Conservation (phyloP, 2,113 vertebrate species). For the Athene cunicularia region DNA sequence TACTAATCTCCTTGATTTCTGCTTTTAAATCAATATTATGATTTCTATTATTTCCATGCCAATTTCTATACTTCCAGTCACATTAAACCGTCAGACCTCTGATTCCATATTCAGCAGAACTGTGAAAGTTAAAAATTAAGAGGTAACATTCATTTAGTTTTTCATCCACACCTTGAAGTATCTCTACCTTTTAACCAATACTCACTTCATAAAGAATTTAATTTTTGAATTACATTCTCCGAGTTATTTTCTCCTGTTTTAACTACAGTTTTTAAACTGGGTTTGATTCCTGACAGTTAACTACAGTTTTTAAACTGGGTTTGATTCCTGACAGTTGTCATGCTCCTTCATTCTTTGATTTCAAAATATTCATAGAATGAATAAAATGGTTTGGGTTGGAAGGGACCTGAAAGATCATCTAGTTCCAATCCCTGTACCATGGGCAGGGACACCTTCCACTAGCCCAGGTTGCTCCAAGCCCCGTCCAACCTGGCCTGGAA, state of each 20-base stretch:
- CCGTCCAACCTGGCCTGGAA: no score
- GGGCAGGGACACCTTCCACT: no score
- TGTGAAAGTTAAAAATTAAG: neutral
- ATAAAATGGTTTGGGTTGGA: no score
- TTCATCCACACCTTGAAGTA: neutral
- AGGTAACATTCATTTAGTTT: neutral
- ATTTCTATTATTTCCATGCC: neutral
- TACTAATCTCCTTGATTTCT: neutral
- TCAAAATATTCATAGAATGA: neutral
- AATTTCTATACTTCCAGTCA: neutral
- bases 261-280: neutral
- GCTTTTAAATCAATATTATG: neutral
- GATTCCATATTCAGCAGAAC: neutral
- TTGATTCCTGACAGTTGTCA: neutral
- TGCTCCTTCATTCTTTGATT: neutral
- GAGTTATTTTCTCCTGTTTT: neutral
- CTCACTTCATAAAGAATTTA: neutral
- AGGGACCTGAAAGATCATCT: no score
- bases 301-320: neutral
- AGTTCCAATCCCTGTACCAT: no score
- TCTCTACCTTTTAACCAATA: neutral
- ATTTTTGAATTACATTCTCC: neutral
- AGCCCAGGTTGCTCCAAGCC: no score
- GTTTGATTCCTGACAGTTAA: neutral
- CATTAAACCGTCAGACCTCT: neutral